Evolutionary conservation across 2,797 vertebrate genomes (phyloP), one percentile per base, ranked within the genome.

Genomic region (Rhabdomys pumilio): DNA sequence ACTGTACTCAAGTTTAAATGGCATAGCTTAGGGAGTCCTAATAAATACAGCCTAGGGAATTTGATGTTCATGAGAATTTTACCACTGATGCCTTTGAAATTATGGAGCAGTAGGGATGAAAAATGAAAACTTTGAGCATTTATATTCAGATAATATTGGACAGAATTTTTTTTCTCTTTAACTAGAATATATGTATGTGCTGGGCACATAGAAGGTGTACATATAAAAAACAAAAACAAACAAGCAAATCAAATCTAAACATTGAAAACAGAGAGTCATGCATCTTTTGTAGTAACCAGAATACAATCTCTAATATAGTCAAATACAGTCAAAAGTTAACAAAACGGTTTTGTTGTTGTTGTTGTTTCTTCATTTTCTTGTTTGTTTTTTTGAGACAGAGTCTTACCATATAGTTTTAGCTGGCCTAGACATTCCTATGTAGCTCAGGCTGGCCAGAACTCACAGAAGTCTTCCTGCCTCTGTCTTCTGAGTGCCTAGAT

Each of bases 111-210:
- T 4, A 1, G 1, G 12, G 13, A 44, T 59, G n/a, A 44, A 55
- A 90, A 88, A 82, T 63, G 20, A 59, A 72, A 81, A 79, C 20
- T 24, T 53, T 41, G 24, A 81, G 26, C 11, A 80, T 94, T 76
- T 4, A 57, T 53, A 29, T 53, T 24, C 19, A 88, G 38, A 57
- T 59, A 82, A 8, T 50, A 92, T 47, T 90, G 7, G 44, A 38
- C 76, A 92, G 31, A n/a, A 41, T 55, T 88, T 82, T 75, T 75
- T 87, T 89, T 76, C 47, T 90, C 44, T 90, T 31, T 5, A 85
- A 72, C 10, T 53, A 89, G 24, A 82, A 34, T 61, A 38, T 11
- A 50, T 26, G 53, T 53, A 20, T 3, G 19, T 89, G 22, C 1
- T 11, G 2, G 55, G 65, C n/a, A 84, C 13, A 90, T 1, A 89